These are phyloP conservation scores for Dryoscopus gambensis DNA, from an alignment of 2,113 vertebrate species.

Conservation along the genomic window DNA sequence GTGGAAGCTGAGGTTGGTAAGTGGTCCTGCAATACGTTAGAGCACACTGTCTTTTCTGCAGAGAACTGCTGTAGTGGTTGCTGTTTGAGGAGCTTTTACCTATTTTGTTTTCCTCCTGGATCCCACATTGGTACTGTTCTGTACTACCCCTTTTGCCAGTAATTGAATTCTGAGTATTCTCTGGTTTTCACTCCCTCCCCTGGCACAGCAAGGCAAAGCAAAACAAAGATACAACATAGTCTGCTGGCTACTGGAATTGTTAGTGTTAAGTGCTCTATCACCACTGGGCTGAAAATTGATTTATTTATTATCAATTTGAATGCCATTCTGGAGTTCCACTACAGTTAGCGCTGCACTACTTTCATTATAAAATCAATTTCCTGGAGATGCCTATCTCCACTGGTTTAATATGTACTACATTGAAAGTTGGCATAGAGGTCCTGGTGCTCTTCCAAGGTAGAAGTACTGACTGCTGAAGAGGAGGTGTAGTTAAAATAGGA, in stretches of 20 bases:
- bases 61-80: background rate
- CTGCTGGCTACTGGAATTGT: background rate
- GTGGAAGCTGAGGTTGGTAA: background rate
- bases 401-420: background rate
- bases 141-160: background rate
- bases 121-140: background rate
- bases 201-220: background rate
- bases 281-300: constrained; percentile 1
- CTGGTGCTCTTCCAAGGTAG: constrained; percentile 23
- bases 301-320: constrained; percentile 38
- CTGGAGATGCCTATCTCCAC: constrained; percentile 38
- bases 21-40: background rate
- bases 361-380: constrained; percentile 57
- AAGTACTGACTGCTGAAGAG: background rate
- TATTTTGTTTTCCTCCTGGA: background rate
- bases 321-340: constrained; percentile 9
- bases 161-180: background rate
- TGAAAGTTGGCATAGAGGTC: background rate
- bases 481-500: background rate
- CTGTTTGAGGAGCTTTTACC: background rate
- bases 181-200: background rate
- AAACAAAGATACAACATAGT: background rate
- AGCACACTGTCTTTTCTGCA: background rate
- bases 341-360: background rate
- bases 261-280: background rate